Conservation (phyloP, 2,888 invertebrate genomes). For the Rambutsinella grinnellia region DNA sequence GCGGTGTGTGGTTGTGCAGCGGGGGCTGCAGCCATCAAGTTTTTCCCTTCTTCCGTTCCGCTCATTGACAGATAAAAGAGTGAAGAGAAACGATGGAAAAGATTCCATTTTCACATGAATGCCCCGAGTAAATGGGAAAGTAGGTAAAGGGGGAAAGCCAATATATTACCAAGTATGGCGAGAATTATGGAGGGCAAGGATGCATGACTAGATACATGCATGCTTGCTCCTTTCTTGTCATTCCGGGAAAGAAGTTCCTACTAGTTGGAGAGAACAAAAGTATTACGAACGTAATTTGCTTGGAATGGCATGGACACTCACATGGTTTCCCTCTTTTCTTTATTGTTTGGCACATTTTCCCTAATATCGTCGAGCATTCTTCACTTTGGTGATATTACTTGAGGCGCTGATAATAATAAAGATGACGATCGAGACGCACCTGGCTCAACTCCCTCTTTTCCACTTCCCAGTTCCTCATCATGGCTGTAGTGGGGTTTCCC, state of each 20-base stretch:
- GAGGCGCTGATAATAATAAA: constrained; percentile 35
- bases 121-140: constrained; percentile 9
- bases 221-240: constrained; percentile 23
- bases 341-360: constrained; percentile 45
- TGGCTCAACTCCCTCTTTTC: constrained; percentile 25
- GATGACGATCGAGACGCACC: constrained; percentile 43
- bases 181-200: constrained; percentile 51
- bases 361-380: constrained; percentile 19
- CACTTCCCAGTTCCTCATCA: constrained; percentile 2
- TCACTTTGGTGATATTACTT: constrained; percentile 38
- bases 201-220: constrained; percentile 51
- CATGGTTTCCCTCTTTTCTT: constrained; percentile 7
- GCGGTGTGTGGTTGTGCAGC: background rate
- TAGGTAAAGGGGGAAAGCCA: constrained; percentile 34
- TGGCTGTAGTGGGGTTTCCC: background rate
- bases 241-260: background rate
- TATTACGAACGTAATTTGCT: background rate
- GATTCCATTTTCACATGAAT: constrained; percentile 50
- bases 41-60: constrained; percentile 24
- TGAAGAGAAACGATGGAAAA: constrained; percentile 40
- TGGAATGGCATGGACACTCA: constrained; percentile 17
- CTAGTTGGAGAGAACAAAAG: no score
- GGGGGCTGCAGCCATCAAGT: background rate
- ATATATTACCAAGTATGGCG: constrained; percentile 40
- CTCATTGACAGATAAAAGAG: constrained; percentile 51